Percentiles rank a stretch among this genome's conserved stretches.
phyloP scores from a whole-genome alignment of 1,140 invertebrate genomes.

The Drosophila burlai region DNA sequence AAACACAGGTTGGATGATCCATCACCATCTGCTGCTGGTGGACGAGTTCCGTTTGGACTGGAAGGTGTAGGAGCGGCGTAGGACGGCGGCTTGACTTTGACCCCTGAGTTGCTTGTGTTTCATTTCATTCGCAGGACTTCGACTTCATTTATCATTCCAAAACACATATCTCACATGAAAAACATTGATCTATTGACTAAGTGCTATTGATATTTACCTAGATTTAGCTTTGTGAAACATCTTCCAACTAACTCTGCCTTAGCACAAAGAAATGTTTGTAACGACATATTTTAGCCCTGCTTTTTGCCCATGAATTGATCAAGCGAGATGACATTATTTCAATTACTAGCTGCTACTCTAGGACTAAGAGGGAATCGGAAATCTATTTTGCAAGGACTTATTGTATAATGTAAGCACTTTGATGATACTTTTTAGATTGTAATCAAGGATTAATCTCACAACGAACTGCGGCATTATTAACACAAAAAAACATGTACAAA shows the following conservation, averaged over 20 bases:
- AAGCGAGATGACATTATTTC: conserved; percentile 30
- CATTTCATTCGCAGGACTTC: conserved; percentile 38
- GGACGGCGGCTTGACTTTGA: conserved; percentile 24
- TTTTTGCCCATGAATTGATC: conserved; percentile 49
- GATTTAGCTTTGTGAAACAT: conserved; percentile 61
- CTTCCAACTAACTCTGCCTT: conserved; percentile 81
- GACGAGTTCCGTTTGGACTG: conserved; percentile 86
- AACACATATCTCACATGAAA: conserved; percentile 71
- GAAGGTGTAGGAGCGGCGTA: conserved; percentile 68
- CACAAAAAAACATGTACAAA: conserved; percentile 62
- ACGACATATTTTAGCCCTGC: conserved; percentile 48
- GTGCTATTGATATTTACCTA: conserved; percentile 60
- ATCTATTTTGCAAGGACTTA: conserved; percentile 74
- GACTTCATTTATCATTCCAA: conserved; percentile 47
- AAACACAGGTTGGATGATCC: conserved; percentile 86
- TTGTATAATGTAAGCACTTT: conserved; percentile 30
- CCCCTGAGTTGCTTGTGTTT: conserved; percentile 56
- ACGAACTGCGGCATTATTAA: conserved; percentile 45
- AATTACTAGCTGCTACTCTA: conserved; percentile 40
- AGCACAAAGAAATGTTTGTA: conserved; percentile 70
- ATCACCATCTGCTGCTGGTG: conserved; percentile 86
- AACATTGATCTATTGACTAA: conserved; percentile 66
- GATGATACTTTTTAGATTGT: conserved; percentile 63
- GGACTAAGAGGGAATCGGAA: conserved; percentile 14
- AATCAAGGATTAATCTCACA: conserved; percentile 43